These are phyloP conservation scores for Cataglyphis hispanica DNA, from an alignment of 1,140 invertebrate genomes.

Conservation along the genomic window DNA sequence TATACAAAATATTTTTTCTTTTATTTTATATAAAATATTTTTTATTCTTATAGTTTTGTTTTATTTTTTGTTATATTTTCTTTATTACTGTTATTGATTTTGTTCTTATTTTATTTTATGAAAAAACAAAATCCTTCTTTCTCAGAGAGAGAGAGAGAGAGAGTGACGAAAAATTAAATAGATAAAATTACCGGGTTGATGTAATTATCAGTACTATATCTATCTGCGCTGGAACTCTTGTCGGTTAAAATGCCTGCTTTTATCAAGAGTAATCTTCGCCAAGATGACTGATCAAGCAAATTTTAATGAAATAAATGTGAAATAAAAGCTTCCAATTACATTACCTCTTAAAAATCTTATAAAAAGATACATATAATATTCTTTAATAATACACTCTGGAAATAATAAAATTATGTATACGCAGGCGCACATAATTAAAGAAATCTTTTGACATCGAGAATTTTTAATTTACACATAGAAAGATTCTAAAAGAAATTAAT, in stretches of 20 bases:
- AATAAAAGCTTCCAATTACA: not conserved
- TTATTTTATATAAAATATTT: too few species aligned
- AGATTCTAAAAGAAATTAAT: not conserved
- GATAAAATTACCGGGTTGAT: not conserved
- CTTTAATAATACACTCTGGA: not conserved
- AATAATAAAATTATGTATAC: not conserved
- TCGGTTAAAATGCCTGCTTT: not conserved
- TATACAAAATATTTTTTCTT: too few species aligned
- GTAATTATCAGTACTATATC: not conserved
- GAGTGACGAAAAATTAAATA: slow-evolving; percentile 2
- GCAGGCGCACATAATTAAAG: not conserved
- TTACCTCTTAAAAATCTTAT: not conserved
- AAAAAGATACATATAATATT: not conserved
- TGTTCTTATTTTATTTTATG: too few species aligned
- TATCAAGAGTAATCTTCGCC: not conserved
- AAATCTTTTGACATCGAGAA: not conserved
- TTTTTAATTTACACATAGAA: not conserved
- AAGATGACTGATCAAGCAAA: not conserved
- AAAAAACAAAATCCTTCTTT: too few species aligned
- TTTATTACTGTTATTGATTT: too few species aligned
- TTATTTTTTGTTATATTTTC: too few species aligned
- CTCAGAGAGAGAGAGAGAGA: too few species aligned
- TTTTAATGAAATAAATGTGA: not conserved
- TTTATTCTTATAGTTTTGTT: too few species aligned
- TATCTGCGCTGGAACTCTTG: not conserved